Evolutionary conservation across 2,888 invertebrate species (phyloP), one percentile per base, ranked within the genome.

Genomic region (Eupithecia abbreviata): DNA sequence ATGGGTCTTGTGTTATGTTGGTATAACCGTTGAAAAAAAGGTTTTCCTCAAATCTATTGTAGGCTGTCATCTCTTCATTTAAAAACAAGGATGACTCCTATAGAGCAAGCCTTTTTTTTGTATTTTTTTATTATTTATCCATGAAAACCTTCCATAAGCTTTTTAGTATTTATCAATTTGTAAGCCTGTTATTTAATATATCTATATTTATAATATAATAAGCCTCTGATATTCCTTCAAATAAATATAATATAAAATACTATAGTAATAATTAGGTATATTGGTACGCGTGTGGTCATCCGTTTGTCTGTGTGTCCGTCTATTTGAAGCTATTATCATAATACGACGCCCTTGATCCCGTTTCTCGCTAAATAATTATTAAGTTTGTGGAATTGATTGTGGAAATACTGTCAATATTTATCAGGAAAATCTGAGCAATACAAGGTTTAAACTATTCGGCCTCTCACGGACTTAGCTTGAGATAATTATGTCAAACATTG

Each of bases 311-410:
- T 45, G 45, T 68, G 43, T 43, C 10, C 15, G 9, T 66, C 30
- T n/a, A 68, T 68, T 58, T 58, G 3, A 3, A 43, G 43, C n/a
- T 68, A 45, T 68, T n/a, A 62, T 72, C 45, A 55, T 42, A 58
- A 62, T 30, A 62, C 42, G 55, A 67, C 67, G 75, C 71, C 82
- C 82, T 77, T 80, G 82, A 77, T 80, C 78, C 75, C 62, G 75
- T 58, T 75, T 79, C 79, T 79, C 67, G 42, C 42, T 67, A 71
- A 69, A 49, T 58, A 76, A 62, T 67, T 75, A 15, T 69, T 30
- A 70, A 76, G 75, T 77, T 80, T 72, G 65, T 71, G 68, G 79
- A 79, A 80, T 78, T 75, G 73, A 76, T 76, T 71, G 72, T 74
- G 69, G 67, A 66, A 67, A 76, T 73, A 71, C 43, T 69, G 74